These are phyloP conservation scores for Lycorma delicatula DNA, from an alignment of 1,140 invertebrate species.

Conservation along the genomic window DNA sequence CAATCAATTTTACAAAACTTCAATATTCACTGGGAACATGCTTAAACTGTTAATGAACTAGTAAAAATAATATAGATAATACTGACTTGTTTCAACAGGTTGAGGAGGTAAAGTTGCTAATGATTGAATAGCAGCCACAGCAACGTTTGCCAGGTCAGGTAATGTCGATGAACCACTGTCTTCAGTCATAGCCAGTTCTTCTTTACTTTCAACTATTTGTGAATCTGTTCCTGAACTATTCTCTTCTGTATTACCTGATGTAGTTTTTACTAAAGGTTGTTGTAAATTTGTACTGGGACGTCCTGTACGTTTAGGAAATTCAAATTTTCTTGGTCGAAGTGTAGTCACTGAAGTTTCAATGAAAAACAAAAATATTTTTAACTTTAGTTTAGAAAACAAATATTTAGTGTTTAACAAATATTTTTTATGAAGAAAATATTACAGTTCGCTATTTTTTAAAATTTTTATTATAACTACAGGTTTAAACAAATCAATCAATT, in stretches of 20 bases:
- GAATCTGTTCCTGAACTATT: conserved; percentile 8
- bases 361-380: no score
- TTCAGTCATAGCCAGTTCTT: not conserved
- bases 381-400: no score
- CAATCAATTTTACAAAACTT: no score
- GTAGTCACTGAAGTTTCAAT: conserved; percentile 5
- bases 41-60: no score
- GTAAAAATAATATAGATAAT: no score
- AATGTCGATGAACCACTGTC: conserved; percentile 7
- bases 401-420: no score
- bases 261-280: not conserved
- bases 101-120: conserved; percentile 27
- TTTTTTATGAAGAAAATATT: no score
- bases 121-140: conserved; percentile 32
- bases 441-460: no score
- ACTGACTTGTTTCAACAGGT: conserved; percentile 1
- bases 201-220: not conserved
- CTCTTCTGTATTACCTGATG: conserved; percentile 1
- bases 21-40: no score
- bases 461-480: no score
- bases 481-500: no score
- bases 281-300: not conserved
- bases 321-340: conserved; percentile 6
- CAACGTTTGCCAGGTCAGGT: conserved; percentile 30
- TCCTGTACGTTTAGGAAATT: conserved; percentile 1